Evolutionary conservation across 2,888 invertebrate species (phyloP).

Genomic region (Mesochorus sp.): DNA sequence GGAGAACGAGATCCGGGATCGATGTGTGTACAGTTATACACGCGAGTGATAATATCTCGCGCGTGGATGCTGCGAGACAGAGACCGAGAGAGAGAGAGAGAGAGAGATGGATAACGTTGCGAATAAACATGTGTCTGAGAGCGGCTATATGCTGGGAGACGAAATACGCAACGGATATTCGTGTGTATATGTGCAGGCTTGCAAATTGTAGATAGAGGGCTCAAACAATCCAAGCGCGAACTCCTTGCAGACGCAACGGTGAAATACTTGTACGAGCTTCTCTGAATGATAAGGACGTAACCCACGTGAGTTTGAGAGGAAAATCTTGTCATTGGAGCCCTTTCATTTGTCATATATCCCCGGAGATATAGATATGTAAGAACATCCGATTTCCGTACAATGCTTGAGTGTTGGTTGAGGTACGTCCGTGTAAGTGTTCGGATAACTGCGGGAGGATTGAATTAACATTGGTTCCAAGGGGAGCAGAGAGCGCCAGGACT

Average conservation of each 20-base stretch:
- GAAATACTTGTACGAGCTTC: neutral
- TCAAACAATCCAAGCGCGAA: conserved; percentile 42
- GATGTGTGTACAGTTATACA: neutral
- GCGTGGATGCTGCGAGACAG: neutral
- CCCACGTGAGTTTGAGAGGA: neutral
- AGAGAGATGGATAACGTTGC: conserved; percentile 15
- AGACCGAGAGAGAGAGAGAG: too few species aligned
- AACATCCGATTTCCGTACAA: conserved; percentile 27
- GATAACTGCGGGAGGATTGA: conserved; percentile 54
- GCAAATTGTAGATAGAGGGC: conserved; percentile 19
- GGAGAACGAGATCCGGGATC: neutral
- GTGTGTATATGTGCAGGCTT: neutral
- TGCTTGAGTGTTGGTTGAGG: conserved; percentile 25
- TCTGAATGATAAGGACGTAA: neutral
- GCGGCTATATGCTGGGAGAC: conserved; percentile 6
- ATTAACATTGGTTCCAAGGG: conserved; percentile 46
- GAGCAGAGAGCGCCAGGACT: conserved; percentile 2
- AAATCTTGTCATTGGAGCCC: neutral
- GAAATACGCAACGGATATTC: neutral
- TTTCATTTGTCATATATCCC: neutral
- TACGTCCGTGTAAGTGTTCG: conserved; percentile 57
- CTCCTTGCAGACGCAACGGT: conserved; percentile 2
- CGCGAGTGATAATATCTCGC: neutral
- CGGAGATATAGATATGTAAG: neutral
- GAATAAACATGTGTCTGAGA: conserved; percentile 23